Evolutionary conservation across 1,140 invertebrate genomes (phyloP).

Genomic region (Sinella curviseta): DNA sequence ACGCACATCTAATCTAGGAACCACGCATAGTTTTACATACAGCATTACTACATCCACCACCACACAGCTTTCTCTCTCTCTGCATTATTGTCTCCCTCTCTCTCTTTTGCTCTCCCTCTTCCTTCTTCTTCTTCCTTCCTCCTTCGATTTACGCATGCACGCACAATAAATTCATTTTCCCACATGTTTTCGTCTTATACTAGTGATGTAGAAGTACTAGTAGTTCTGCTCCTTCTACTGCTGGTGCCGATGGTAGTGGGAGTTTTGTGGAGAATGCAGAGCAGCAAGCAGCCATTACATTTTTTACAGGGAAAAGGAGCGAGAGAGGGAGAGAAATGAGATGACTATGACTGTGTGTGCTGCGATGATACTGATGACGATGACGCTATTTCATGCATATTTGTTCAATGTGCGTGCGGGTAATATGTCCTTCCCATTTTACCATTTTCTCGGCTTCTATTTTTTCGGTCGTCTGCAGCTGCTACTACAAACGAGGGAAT

Average conservation of each 20-base stretch:
- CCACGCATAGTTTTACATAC: neutral
- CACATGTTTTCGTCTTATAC: neutral
- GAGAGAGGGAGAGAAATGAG: too few species aligned
- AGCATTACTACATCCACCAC: neutral
- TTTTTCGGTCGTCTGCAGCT: neutral
- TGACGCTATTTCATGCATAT: neutral
- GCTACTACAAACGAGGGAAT: neutral
- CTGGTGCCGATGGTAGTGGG: too few species aligned
- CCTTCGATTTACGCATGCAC: slow-evolving; percentile 21
- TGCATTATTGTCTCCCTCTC: neutral
- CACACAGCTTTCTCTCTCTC: neutral
- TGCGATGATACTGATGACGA: neutral
- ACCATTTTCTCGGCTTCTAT: neutral
- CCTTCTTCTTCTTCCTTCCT: neutral
- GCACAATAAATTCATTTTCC: slow-evolving; percentile 21
- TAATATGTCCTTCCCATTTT: neutral
- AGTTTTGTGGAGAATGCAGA: neutral
- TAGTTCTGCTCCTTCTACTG: too few species aligned
- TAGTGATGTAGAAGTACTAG: too few species aligned
- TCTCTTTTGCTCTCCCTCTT: neutral
- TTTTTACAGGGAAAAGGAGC: neutral
- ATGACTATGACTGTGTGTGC: too few species aligned
- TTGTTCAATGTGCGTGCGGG: neutral
- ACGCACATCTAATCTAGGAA: neutral
- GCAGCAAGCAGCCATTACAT: neutral